Evolutionary conservation across 2,797 vertebrate genomes (phyloP), one percentile per base, ranked within the genome.

Genomic region (Tachyglossus aculeatus): DNA sequence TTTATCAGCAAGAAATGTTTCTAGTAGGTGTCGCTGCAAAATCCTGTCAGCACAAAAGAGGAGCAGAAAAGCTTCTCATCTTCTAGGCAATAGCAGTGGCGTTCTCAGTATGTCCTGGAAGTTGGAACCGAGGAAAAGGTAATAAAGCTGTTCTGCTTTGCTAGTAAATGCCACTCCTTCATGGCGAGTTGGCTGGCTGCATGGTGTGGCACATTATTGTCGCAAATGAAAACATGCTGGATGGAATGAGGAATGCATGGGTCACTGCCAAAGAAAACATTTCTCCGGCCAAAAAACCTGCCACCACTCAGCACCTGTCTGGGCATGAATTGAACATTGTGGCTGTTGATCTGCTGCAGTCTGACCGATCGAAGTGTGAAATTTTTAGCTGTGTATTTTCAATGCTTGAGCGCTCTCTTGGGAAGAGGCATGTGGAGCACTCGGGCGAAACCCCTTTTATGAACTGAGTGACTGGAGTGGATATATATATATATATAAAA

Each of bases 241-340:
- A 61, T 74, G 55, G 65, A 84, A 76, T 74, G 63, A 72, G 71
- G 73, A 88, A 88, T 68, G 57, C 34, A 15, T 21, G 68, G 43
- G 52, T 36, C 12, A 18, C 22, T 72, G 78, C 80, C 82, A 86
- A 85, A 47, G 48, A 82, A 85, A 88, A 86, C 62, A 80, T 63
- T 84, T 76, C 59, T 57, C 59, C 82, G 78, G 62, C 60, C 36
- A 25, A 40, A 59, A 70, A 76, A 64, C 64, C 68, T 77, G 45
- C 69, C 47, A 54, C 68, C 71, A 54, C 59, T 85, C 65, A 80
- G 68, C 59, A 67, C 74, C 76, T 66, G 71, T 69, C 64, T 69
- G 50, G 56, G 47, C 61, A 80, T 65, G 63, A 82, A 76, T 78
- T 59, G 55, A 60, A 54, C n/a, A 64, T 78, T 87, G 72, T 83